Base-by-base conservation (phyloP, 1,140 invertebrate genomes). In the Brachionus angularis region DNA sequence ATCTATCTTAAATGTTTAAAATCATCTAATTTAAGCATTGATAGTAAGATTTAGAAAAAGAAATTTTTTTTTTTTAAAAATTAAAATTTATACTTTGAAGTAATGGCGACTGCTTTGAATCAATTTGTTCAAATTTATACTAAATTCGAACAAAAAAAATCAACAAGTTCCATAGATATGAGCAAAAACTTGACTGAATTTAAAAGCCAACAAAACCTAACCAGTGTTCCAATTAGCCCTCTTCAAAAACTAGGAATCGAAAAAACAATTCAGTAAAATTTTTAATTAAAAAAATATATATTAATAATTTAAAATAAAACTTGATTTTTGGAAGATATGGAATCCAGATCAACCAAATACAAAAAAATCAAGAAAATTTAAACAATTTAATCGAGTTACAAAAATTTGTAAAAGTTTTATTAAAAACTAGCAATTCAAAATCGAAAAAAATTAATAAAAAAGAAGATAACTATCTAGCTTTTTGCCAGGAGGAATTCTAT, bases 401-500 rank as follows among this genome's bases (percentile, higher is more conserved):
- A 12, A 58, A 58, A 36, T 58, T 39, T 39, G 25, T 23, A 5
- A 58, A 58, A 39, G 25, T 8, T 36, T 16, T 58, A 29, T 39
- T 58, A 23, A 58, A 58, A 39, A 23, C 25, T 39, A 39, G 33
- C 27, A 58, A 58, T 29, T 21, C 53, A 39, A 58, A 58, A 10
- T 3, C 23, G 4, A 58, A 58, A 58, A 58, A 58, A 39, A 39
- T 34, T 12, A 18, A 58, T 12, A 23, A 18, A 12, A 58, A 33
- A 12, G 8, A 42, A 27, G 53, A 58, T 23, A 18, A 16, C 5
- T 58, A 42, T 18, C 36, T 58, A 58, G 62, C 25, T 31, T 67
- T 33, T 50, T 50, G 73, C 33, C 71, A 78, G 27, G 69, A 76
- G 33, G 74, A 75, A 16, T 73, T 61, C n/a, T 81, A 79, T 47